Evolutionary conservation across 2,888 invertebrate genomes (phyloP).

Genomic region (Mylabris sibirica): DNA sequence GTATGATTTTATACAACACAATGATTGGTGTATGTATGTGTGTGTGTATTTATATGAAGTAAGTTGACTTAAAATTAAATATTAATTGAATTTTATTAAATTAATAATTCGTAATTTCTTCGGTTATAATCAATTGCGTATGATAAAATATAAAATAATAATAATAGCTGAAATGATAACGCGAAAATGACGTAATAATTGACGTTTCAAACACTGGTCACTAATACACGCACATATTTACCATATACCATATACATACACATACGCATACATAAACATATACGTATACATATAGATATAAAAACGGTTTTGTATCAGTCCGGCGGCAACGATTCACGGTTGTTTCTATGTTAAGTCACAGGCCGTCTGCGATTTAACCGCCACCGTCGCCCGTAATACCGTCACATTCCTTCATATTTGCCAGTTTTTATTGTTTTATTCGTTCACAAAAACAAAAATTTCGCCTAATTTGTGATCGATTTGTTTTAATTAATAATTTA

Average conservation of each 20-base stretch:
- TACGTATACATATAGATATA: not conserved
- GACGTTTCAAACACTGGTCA: conserved; percentile 15
- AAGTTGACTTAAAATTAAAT: not conserved
- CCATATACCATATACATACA: not conserved
- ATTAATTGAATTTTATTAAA: not conserved
- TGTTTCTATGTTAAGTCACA: conserved; percentile 19
- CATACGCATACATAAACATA: not conserved
- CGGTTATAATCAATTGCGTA: not conserved
- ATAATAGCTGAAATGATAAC: conserved; percentile 30
- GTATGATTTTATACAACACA: conserved; percentile 37
- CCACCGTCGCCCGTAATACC: conserved; percentile 26
- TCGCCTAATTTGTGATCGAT: conserved; percentile 17
- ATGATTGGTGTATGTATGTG: not conserved
- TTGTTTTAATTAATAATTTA: conserved; percentile 23
- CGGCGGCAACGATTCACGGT: conserved; percentile 33
- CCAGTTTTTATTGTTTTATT: conserved; percentile 24
- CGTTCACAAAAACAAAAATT: no score
- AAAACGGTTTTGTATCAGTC: conserved; percentile 28
- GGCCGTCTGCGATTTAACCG: conserved; percentile 28
- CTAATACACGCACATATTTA: conserved; percentile 6
- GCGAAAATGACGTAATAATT: conserved; percentile 20
- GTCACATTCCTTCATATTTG: conserved; percentile 32
- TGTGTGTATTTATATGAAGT: not conserved
- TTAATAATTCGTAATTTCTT: not conserved
- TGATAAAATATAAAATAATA: not conserved